Evolutionary conservation across 2,888 invertebrate genomes (phyloP).

Genomic region (Heterodera filipjevi): DNA sequence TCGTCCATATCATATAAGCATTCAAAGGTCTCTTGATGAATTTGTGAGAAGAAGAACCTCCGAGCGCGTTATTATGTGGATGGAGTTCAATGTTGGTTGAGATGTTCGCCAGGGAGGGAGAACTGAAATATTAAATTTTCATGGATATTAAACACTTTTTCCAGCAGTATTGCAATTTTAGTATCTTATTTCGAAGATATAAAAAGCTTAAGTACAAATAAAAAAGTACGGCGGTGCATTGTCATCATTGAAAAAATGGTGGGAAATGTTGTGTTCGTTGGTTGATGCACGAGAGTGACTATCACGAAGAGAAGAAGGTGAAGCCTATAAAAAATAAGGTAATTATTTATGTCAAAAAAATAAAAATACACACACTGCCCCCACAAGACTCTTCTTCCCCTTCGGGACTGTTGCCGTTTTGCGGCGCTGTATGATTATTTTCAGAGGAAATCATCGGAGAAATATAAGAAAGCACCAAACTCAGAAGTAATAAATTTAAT

Average conservation of each 20-base stretch:
- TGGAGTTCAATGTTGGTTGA: constrained; percentile 39
- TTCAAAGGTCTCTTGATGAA: constrained; percentile 44
- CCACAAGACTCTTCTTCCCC: constrained; percentile 18
- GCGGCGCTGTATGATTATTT: constrained; percentile 12
- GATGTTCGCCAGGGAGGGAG: constrained; percentile 25
- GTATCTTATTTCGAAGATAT: no score
- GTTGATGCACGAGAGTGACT: constrained; percentile 19
- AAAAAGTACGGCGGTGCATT: constrained; percentile 20
- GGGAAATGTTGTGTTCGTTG: constrained; percentile 21
- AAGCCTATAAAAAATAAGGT: not conserved
- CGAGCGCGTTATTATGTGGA: constrained; percentile 38
- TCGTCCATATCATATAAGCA: constrained; percentile 46
- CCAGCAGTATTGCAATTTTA: no score
- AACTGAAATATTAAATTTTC: constrained; percentile 8
- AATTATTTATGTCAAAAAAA: not conserved
- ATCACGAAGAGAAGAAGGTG: constrained; percentile 26
- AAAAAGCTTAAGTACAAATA: not conserved
- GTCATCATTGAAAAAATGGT: constrained; percentile 6
- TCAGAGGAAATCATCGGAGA: constrained; percentile 17
- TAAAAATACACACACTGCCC: constrained; percentile 25
- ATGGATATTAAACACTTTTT: no score
- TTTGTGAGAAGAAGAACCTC: constrained; percentile 31
- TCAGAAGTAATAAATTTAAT: no score
- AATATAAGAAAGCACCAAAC: constrained; percentile 1
- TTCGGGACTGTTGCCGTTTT: constrained; percentile 5